Percentiles rank a stretch among this genome's conserved stretches.
Evolutionary conservation across 1,140 invertebrate genomes (phyloP).

Genomic region (Trichonephila clavipes): DNA sequence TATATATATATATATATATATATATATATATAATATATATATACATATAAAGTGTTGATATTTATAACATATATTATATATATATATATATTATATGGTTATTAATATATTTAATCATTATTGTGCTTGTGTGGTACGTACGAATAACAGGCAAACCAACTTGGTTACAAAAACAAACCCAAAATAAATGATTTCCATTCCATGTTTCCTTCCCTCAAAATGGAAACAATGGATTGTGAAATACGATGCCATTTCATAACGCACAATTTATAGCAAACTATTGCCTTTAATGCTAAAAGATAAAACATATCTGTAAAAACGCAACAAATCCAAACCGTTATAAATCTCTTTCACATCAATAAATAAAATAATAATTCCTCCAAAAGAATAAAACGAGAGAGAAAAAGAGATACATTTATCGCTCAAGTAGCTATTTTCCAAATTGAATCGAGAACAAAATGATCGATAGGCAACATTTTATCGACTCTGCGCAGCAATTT

Average conservation of each 20-base stretch:
- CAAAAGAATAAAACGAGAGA: neutral
- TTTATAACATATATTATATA: too few relatives aligned
- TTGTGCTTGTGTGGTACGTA: too few relatives aligned
- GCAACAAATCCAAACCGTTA: neutral
- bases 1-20: too few relatives aligned
- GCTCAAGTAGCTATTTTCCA: slow-evolving; percentile 17
- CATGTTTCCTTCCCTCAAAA: neutral
- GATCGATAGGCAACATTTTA: slow-evolving; percentile 22
- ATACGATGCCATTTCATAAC: neutral
- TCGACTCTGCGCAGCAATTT: slow-evolving; percentile 7
- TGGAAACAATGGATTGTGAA: neutral
- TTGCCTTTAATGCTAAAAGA: neutral
- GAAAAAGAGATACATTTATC: neutral
- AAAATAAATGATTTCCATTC: too few relatives aligned
- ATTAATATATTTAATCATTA: too few relatives aligned
- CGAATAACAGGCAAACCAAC: too few relatives aligned
- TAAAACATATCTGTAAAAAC: neutral
- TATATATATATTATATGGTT: too few relatives aligned
- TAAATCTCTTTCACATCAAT: neutral
- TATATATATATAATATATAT: too few relatives aligned
- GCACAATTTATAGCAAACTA: neutral
- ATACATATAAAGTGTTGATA: too few relatives aligned
- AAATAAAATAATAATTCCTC: neutral
- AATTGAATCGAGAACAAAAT: slow-evolving; percentile 45
- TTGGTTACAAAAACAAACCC: too few relatives aligned